These are phyloP conservation scores for Poicephalus meyeri DNA, from an alignment of 2,113 vertebrate genomes.

Conservation along the genomic window DNA sequence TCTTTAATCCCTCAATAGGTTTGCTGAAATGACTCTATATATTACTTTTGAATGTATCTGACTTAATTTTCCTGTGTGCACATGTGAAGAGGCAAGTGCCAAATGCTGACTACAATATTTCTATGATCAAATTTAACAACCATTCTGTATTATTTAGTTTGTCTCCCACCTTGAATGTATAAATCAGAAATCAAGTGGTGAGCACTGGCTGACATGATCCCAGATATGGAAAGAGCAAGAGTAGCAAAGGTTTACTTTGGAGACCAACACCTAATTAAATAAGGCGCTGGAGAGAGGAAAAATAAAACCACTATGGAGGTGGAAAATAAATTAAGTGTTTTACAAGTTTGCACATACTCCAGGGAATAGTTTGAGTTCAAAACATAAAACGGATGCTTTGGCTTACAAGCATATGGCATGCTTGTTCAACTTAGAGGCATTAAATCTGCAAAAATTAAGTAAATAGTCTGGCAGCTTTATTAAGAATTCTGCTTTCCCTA, in stretches of 20 bases:
- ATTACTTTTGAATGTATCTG: not conserved
- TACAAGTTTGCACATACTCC: not conserved
- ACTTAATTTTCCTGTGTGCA: not conserved
- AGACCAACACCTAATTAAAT: not conserved
- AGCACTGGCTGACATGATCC: not conserved
- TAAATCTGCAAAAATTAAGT: not conserved
- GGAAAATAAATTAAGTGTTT: not conserved
- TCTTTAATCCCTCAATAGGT: not conserved
- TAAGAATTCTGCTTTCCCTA: not conserved
- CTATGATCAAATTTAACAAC: not conserved
- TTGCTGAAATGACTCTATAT: not conserved
- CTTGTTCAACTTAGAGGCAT: not conserved
- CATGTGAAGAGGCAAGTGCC: not conserved
- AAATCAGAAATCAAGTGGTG: not conserved
- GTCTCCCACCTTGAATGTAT: not conserved
- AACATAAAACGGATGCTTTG: not conserved
- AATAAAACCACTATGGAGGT: not conserved
- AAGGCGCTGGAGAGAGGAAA: not conserved
- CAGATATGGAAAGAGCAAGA: not conserved
- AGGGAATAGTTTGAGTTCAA: not conserved
- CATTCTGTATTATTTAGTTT: not conserved
- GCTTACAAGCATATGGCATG: not conserved
- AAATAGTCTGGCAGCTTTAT: conserved; percentile 5
- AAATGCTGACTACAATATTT: not conserved
- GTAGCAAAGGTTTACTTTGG: not conserved